A percentile compares a stretch with the other conserved stretches of the same genome.
Conservation (phyloP, 2,797 vertebrate species). For the Rhinatrema bivittatum region DNA sequence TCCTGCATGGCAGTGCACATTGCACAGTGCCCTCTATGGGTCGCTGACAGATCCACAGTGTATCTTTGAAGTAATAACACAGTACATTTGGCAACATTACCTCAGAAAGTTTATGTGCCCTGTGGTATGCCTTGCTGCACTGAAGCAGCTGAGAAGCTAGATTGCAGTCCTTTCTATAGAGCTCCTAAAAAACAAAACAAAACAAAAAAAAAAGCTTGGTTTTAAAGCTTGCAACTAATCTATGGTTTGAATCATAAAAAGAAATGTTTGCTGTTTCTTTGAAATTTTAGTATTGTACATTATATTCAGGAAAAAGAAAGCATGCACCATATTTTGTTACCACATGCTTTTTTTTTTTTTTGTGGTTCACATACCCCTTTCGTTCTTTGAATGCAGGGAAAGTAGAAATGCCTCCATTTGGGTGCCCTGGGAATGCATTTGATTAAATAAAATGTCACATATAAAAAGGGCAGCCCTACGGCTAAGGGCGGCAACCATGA, state of each 20-base stretch:
- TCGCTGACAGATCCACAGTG: too few species aligned
- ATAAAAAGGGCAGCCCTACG: too few species aligned
- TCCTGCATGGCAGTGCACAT: too few species aligned
- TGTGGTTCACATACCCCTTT: neutral
- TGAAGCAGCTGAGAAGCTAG: conserved; percentile 91
- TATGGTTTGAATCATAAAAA: conserved; percentile 2
- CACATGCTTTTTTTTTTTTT: rapidly evolving
- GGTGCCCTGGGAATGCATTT: too few species aligned
- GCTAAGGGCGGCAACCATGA: too few species aligned
- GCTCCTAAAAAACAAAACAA: conserved; percentile 64
- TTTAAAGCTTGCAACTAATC: conserved; percentile 2
- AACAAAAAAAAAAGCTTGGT: neutral
- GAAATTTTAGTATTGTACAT: neutral
- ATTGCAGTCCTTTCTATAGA: conserved; percentile 94
- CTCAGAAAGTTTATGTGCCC: conserved; percentile 86
- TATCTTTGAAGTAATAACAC: too few species aligned
- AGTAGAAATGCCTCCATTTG: too few species aligned
- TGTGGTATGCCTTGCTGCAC: conserved; percentile 85
- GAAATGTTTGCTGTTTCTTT: neutral
- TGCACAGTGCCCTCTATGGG: too few species aligned
- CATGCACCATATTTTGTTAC: neutral
- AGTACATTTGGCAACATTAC: conserved; percentile 50
- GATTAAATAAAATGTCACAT: too few species aligned
- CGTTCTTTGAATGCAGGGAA: neutral
- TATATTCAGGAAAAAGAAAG: neutral